Evolutionary conservation across 2,888 invertebrate genomes (phyloP).

Genomic region (Gandaritis pyraliata): DNA sequence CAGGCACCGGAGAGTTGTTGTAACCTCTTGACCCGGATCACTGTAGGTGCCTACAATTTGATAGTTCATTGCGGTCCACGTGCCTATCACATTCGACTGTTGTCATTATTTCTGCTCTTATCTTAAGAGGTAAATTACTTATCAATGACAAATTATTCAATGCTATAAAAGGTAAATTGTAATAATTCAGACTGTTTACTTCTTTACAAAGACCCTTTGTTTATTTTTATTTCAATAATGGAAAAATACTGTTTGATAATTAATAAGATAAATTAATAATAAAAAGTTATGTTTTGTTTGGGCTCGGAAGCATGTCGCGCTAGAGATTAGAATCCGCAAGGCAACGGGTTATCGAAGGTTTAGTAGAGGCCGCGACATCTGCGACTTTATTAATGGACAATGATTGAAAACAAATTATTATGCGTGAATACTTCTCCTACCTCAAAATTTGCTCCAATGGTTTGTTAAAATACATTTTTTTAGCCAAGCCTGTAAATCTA

Average conservation of each 20-base stretch:
- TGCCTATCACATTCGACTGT: neutral
- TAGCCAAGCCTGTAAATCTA: too few relatives aligned
- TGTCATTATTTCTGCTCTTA: conserved; percentile 1
- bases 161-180: conserved; percentile 15
- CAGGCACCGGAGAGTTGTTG: conserved; percentile 4
- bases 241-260: conserved; percentile 12
- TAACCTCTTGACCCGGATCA: conserved; percentile 23
- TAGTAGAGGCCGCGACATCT: conserved; percentile 46
- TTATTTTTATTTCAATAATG: conserved; percentile 8
- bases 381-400: neutral
- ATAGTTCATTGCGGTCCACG: neutral
- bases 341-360: conserved; percentile 60
- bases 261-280: conserved; percentile 1
- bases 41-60: neutral
- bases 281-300: conserved; percentile 14
- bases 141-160: conserved; percentile 1
- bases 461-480: too few relatives aligned
- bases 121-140: conserved; percentile 2
- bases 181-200: conserved; percentile 9
- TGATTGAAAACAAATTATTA: too few relatives aligned
- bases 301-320: conserved; percentile 3
- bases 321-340: conserved; percentile 61
- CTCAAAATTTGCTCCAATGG: too few relatives aligned
- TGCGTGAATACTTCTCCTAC: too few relatives aligned
- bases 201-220: conserved; percentile 9